Evolutionary conservation across 1,140 invertebrate species (phyloP).

Genomic region (Drosophila seguyi): DNA sequence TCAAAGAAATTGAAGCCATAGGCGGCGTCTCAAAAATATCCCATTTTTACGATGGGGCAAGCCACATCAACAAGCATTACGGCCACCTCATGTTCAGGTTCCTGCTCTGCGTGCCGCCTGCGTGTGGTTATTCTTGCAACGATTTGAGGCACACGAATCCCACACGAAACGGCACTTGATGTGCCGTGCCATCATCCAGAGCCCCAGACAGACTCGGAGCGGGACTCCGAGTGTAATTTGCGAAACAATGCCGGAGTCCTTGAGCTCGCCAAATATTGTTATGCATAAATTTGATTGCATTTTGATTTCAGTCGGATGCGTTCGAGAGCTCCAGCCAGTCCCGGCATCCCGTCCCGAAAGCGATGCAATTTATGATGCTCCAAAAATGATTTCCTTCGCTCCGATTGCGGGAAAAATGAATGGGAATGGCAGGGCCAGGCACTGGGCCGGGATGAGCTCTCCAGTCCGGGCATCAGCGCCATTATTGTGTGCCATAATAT

Average conservation of each 20-base stretch:
- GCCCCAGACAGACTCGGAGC: not conserved
- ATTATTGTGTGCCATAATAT: conserved; percentile 40
- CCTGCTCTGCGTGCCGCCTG: not conserved
- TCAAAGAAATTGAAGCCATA: conserved; percentile 6
- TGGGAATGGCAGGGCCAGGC: conserved; percentile 1
- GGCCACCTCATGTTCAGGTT: not conserved
- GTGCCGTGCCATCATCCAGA: conserved; percentile 3
- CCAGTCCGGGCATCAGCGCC: conserved; percentile 12
- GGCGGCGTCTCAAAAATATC: not conserved
- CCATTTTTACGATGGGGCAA: not conserved
- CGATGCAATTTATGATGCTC: conserved; percentile 52
- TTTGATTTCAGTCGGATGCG: conserved; percentile 45
- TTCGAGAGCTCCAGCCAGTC: not conserved
- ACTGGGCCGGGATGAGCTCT: conserved; percentile 10
- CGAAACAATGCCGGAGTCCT: conserved; percentile 24
- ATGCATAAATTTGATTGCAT: conserved; percentile 59
- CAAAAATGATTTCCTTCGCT: conserved; percentile 48
- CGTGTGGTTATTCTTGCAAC: not conserved
- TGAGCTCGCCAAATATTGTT: conserved; percentile 45
- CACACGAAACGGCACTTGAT: conserved; percentile 7
- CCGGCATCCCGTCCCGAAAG: conserved; percentile 6
- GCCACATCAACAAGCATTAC: not conserved
- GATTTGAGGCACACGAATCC: not conserved
- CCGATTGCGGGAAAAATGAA: conserved; percentile 21
- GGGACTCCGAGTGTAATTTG: conserved; percentile 14